Base-by-base conservation (phyloP, 1,140 invertebrate species). In the Drosophila sp. region DNA sequence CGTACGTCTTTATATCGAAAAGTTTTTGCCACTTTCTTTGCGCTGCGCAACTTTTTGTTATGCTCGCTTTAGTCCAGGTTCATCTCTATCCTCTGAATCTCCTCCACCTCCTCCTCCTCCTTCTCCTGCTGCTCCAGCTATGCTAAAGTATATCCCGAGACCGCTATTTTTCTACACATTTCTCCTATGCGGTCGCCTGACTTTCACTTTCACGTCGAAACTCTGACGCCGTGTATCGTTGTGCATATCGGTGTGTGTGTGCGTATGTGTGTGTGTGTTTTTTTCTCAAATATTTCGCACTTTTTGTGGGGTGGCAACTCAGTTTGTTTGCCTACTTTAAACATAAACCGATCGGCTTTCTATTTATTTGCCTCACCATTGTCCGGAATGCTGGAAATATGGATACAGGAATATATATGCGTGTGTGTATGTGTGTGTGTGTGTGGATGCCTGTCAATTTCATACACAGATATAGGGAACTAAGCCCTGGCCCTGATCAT, bases 1-100 rank as follows among this genome's bases (percentile, higher is more conserved):
- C 81, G 81, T 84, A 73, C 81, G 81, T 80, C 81, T 84, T 81
- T 84, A 87, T 87, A 84, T 87, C 78, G 54, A 84, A 86, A 86
- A 86, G 43, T 86, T 86, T 86, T 87, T 87, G 75, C 82, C 81
- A 86, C 82, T 86, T 81, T 86, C 82, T 70, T 81, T 65, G 70
- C 57, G 77, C 41, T 66, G 81, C 82, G 87, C 81, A 86, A 87
- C 82, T 86, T 86, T 86, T 86, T 87, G 81, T 86, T 87, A 87
- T 86, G 78, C 78, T 66, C 82, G 82, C 75, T 87, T 86, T 87
- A 82, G 70, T 59, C 43, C 45, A 27, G 13, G 41, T 40, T 25
- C n/a, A 11, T 54, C 9, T 46, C 14, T 38, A 18, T 21, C n/a
- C 21, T 3, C 32, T 1, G 9, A 11, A 40, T 41, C 54, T 48